Conservation (phyloP, 2,888 invertebrate species). For the Rhorus exstirpatorius region DNA sequence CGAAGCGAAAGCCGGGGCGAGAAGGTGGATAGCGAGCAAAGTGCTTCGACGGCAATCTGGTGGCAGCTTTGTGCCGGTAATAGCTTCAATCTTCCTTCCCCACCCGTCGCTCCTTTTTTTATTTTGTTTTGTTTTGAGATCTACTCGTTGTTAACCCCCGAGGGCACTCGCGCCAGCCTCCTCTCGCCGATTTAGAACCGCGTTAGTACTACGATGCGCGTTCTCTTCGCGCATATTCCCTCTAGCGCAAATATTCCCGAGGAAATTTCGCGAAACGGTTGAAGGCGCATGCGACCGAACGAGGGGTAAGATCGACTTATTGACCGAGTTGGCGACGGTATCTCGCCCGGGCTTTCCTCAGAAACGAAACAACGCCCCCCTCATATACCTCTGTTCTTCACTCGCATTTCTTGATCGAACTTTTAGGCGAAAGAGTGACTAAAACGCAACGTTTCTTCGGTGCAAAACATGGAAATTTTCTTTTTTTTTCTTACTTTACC, state of each 20-base stretch:
- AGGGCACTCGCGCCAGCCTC: constrained; percentile 57
- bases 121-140: constrained; percentile 70
- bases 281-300: constrained; percentile 39
- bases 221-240: constrained; percentile 61
- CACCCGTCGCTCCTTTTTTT: constrained; percentile 61
- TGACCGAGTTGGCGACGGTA: constrained; percentile 41
- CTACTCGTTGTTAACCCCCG: constrained; percentile 60
- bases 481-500: too few relatives aligned
- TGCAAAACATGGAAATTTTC: too few relatives aligned
- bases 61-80: constrained; percentile 86
- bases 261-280: constrained; percentile 47
- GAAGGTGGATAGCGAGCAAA: constrained; percentile 72
- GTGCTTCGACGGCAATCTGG: constrained; percentile 85
- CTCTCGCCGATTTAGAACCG: constrained; percentile 62
- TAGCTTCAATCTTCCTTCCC: constrained; percentile 82
- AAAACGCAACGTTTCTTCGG: too few relatives aligned
- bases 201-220: constrained; percentile 63
- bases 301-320: constrained; percentile 55
- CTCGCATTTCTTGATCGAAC: background rate
- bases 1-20: constrained; percentile 73
- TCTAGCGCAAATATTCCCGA: constrained; percentile 15
- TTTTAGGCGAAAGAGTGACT: too few relatives aligned
- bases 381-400: background rate
- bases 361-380: constrained; percentile 64
- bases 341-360: constrained; percentile 65